Base-by-base conservation (phyloP, 2,797 vertebrate genomes). In the Enteromius trimaculatus region DNA sequence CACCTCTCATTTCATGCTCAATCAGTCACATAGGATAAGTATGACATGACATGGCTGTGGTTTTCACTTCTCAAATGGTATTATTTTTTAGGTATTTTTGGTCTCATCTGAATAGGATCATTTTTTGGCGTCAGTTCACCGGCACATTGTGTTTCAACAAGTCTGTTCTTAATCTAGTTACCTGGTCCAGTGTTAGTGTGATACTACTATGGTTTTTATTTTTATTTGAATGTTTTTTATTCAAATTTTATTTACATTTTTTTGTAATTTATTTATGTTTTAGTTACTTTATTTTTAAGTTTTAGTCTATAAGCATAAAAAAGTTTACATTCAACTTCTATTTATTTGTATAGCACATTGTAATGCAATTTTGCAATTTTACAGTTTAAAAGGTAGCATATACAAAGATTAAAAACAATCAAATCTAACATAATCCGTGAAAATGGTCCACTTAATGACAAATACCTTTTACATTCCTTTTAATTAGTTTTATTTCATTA, bases 121-220 rank as follows among this genome's bases (percentile, higher is more conserved):
- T 82, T 81, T 87, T 82, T 74, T 66, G 77, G 85, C 64, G 34
- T 84, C 26, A 81, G 85, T 89, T 92, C 87, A 90, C 88, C 81
- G 83, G 88, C 85, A 72, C 88, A 90, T 93, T 90, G 4, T 92
- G 91, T 91, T 89, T 92, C 87, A 91, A 93, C 92, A 93, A 84
- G 92, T 88, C 90, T 83, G 17, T 31, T 70, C 85, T 16, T 55
- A 55, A 16, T 58, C 51, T 76, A 34, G n/a, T 58, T 47, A 47
- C 3, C 17, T 60, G 2, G 60, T 62, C 58, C 58, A 60, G 58
- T 26, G 58, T 64, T 64, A 31, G 6, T 31, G 26, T 7, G 60
- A 62, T 14, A 60, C 23, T 14, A 14, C 14, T 14, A 29, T 62
- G 23, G 11, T 62, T 62, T 26, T 62, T 29, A 29, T 14, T 62